Evolutionary conservation across 2,113 vertebrate species (phyloP).

Genomic region (Siphamia tubifer): DNA sequence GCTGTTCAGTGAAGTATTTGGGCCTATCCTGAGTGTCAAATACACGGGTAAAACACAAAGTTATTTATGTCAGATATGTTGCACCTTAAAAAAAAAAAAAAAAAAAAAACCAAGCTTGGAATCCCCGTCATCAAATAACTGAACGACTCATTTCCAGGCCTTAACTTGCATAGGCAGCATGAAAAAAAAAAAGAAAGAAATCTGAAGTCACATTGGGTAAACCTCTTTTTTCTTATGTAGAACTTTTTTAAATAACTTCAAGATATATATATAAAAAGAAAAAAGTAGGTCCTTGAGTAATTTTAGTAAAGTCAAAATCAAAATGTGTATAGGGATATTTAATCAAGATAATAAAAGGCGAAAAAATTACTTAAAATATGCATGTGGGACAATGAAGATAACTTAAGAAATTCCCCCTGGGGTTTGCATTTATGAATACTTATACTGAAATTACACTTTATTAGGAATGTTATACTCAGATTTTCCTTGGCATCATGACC

Average conservation of each 20-base stretch:
- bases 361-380: neutral
- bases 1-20: constrained; percentile 43
- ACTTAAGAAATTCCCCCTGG: neutral
- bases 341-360: neutral
- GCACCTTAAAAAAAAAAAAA: neutral
- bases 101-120: constrained; percentile 63
- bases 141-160: constrained; percentile 62
- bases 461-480: neutral
- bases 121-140: constrained; percentile 82
- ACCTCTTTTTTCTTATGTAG: constrained; percentile 9
- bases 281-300: constrained; percentile 23
- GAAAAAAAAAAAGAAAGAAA: constrained; percentile 39
- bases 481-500: neutral
- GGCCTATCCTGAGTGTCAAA: constrained; percentile 65
- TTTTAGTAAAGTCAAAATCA: constrained; percentile 15
- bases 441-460: neutral
- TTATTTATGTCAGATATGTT: no score
- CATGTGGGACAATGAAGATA: neutral
- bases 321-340: constrained; percentile 4
- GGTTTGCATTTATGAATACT: neutral
- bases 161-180: constrained; percentile 92
- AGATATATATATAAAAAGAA: constrained; percentile 38
- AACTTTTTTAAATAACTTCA: constrained; percentile 15
- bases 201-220: constrained; percentile 71
- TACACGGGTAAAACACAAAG: no score